phyloP scores from a whole-genome alignment of 2,888 invertebrate species.

The Monoplex corrugatus region DNA sequence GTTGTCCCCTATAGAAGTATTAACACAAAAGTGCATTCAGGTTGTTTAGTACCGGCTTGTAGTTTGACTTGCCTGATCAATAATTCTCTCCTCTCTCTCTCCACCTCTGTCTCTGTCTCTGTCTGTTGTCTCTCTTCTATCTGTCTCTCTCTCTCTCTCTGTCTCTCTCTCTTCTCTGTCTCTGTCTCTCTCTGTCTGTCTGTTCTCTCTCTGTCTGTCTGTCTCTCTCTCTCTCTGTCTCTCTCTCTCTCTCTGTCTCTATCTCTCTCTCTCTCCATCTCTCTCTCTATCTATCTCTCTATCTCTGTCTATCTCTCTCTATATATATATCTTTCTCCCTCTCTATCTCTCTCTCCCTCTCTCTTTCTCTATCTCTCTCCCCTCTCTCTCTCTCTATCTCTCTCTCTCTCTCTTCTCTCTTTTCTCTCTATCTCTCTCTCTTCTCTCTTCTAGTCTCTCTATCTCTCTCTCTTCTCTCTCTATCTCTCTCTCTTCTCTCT shows the following conservation, averaged over 20 bases:
- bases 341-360: not conserved
- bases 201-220: not conserved
- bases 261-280: not conserved
- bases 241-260: not conserved
- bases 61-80: too few relatives aligned
- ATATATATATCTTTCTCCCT: not conserved
- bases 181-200: not conserved
- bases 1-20: not conserved
- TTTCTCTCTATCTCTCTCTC: conserved; percentile 16
- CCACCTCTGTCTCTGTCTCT: too few relatives aligned
- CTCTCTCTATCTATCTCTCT: not conserved
- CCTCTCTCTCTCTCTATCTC: not conserved
- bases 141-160: not conserved
- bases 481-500: conserved; percentile 37
- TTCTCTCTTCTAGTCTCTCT: not conserved
- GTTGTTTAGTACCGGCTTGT: too few relatives aligned
- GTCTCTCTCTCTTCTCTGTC: not conserved
- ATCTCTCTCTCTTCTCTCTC: conserved; percentile 18
- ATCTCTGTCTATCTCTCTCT: not conserved
- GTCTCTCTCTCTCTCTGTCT: not conserved
- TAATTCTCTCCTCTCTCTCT: too few relatives aligned
- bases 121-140: too few relatives aligned
- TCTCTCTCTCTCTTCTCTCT: not conserved
- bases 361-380: not conserved
- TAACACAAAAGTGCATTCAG: not conserved